Evolutionary conservation across 2,113 vertebrate species (phyloP).

Genomic region (Tychaedon coryphoeus): DNA sequence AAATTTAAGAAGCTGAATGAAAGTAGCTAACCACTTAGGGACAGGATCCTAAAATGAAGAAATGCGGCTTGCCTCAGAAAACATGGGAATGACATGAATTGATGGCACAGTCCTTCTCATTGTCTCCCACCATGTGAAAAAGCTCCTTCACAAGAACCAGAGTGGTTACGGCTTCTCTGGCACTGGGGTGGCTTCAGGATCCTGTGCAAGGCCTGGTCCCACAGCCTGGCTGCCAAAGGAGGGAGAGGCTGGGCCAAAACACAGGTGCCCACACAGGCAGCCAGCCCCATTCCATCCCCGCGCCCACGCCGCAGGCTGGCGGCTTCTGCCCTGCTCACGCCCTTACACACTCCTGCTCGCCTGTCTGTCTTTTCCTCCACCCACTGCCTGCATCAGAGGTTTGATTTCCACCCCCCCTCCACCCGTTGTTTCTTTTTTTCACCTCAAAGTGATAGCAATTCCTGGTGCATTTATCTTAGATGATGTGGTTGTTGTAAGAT

Average conservation of each 20-base stretch:
- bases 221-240: neutral
- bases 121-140: neutral
- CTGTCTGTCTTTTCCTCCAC: neutral
- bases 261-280: neutral
- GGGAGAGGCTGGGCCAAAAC: neutral
- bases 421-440: accelerated
- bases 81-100: neutral
- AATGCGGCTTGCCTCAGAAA: neutral
- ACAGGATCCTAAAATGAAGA: neutral
- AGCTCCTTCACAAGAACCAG: neutral
- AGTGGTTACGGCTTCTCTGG: accelerated
- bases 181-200: neutral
- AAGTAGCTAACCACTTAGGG: neutral
- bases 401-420: neutral
- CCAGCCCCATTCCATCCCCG: neutral
- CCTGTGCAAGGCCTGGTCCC: accelerated
- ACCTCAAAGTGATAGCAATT: slow-evolving; percentile 81
- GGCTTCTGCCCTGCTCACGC: neutral
- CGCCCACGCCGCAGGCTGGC: accelerated
- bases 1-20: neutral
- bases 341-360: neutral
- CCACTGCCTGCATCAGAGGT: neutral
- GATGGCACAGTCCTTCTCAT: neutral
- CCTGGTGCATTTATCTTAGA: slow-evolving; percentile 83
- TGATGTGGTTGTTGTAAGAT: slow-evolving; percentile 86